These are phyloP conservation scores for Cyanoramphus novaezelandiae DNA, from an alignment of 2,113 vertebrate genomes.

Conservation along the genomic window DNA sequence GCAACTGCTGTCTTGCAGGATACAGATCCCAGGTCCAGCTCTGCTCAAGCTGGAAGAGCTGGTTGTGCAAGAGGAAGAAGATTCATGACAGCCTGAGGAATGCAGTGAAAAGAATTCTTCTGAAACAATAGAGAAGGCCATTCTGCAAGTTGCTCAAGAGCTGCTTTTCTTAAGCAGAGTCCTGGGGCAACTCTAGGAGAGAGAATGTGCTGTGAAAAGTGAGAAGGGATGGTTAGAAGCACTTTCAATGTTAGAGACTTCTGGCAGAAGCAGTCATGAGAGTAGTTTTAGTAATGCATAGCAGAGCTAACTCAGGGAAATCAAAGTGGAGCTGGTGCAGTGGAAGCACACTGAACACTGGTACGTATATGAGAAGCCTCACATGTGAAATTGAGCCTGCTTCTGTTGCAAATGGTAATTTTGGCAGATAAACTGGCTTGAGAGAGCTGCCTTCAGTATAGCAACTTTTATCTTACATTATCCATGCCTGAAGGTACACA, in stretches of 20 bases:
- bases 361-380: background rate
- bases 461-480: background rate
- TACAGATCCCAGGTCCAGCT: background rate
- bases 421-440: background rate
- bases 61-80: slow-evolving; percentile 36
- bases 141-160: slow-evolving; percentile 28
- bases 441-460: background rate
- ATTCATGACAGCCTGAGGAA: slow-evolving; percentile 32
- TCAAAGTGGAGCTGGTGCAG: background rate
- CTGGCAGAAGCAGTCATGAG: background rate
- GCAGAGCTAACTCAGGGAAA: background rate
- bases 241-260: background rate
- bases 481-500: background rate
- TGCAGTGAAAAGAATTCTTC: slow-evolving; percentile 14
- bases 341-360: background rate
- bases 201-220: background rate
- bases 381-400: background rate
- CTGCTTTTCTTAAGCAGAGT: slow-evolving; percentile 17
- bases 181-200: background rate
- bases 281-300: background rate
- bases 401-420: background rate
- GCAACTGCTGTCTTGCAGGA: background rate
- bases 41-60: slow-evolving; percentile 8
- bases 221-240: background rate
- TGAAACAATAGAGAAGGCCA: background rate